phyloP scores from a whole-genome alignment of 30 jellyfish, hydroid and myxozoan species.

The Cassiopea xamachana region DNA sequence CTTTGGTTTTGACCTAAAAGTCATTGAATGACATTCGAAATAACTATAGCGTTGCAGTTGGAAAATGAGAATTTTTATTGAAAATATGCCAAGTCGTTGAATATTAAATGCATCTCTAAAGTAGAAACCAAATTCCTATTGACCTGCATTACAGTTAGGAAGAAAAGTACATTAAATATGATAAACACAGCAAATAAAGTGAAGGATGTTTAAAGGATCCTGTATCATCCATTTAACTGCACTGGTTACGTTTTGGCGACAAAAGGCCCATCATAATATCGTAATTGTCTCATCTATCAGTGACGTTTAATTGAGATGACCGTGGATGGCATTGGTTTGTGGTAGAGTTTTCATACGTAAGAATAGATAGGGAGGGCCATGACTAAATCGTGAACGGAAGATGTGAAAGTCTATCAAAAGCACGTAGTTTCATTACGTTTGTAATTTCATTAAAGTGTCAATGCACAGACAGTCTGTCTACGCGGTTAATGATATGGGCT shows the following conservation, averaged over 20 bases:
- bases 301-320: slow-evolving; percentile 67
- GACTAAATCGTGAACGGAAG: slow-evolving; percentile 67
- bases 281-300: slow-evolving; percentile 58
- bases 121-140: background rate
- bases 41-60: too few relatives aligned
- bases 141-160: slow-evolving; percentile 16
- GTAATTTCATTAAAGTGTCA: slow-evolving; percentile 59
- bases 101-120: background rate
- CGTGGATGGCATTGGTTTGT: slow-evolving; percentile 51
- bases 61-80: too few relatives aligned
- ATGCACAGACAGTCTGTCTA: slow-evolving; percentile 72
- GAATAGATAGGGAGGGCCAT: slow-evolving; percentile 55
- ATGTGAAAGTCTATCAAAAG: slow-evolving; percentile 53
- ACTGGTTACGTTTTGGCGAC: slow-evolving; percentile 1
- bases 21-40: too few relatives aligned
- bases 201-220: slow-evolving; percentile 2
- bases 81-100: background rate
- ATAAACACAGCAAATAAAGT: background rate
- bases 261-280: slow-evolving; percentile 8
- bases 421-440: slow-evolving; percentile 36
- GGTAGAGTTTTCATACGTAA: slow-evolving; percentile 32
- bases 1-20: too few relatives aligned
- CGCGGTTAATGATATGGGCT: slow-evolving; percentile 73
- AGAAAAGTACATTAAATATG: slow-evolving; percentile 27
- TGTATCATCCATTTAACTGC: background rate